These are phyloP conservation scores for Abrostola tripartita DNA, from an alignment of 2,888 invertebrate genomes.

Conservation along the genomic window DNA sequence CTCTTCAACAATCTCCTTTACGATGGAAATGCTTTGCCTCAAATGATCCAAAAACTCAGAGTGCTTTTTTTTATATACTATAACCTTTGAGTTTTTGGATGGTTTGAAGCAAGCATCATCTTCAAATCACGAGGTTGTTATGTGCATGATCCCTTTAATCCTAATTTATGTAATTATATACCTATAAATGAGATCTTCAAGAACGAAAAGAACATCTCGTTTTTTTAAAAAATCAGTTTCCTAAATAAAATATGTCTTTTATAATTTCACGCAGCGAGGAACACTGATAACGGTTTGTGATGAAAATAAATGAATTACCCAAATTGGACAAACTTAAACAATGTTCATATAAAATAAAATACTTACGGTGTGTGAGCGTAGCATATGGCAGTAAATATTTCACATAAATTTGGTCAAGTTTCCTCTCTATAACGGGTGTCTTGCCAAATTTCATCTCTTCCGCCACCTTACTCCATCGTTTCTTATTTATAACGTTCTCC, in stretches of 20 bases:
- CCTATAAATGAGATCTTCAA: too few species aligned
- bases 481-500: constrained; percentile 95
- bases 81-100: constrained; percentile 3
- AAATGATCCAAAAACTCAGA: constrained; percentile 2
- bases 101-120: neutral
- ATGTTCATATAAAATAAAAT: neutral
- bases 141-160: too few species aligned
- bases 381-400: constrained; percentile 97
- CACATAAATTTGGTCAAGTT: constrained; percentile 96
- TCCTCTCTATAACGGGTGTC: constrained; percentile 93
- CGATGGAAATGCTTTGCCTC: neutral
- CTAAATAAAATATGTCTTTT: too few species aligned
- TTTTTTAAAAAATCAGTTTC: too few species aligned
- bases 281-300: too few species aligned
- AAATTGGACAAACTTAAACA: too few species aligned
- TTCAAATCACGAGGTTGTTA: neutral
- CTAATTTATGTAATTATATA: too few species aligned
- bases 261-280: too few species aligned
- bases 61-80: neutral
- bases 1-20: neutral
- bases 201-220: too few species aligned
- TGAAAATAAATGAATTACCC: too few species aligned
- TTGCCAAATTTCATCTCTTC: constrained; percentile 96
- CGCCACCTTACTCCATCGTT: constrained; percentile 96
- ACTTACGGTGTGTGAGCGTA: constrained; percentile 91